A percentile compares a stretch with the other conserved stretches of the same genome.
These are phyloP conservation scores for Parascotia fuliginaria DNA, from an alignment of 2,888 invertebrate species.

Conservation along the genomic window DNA sequence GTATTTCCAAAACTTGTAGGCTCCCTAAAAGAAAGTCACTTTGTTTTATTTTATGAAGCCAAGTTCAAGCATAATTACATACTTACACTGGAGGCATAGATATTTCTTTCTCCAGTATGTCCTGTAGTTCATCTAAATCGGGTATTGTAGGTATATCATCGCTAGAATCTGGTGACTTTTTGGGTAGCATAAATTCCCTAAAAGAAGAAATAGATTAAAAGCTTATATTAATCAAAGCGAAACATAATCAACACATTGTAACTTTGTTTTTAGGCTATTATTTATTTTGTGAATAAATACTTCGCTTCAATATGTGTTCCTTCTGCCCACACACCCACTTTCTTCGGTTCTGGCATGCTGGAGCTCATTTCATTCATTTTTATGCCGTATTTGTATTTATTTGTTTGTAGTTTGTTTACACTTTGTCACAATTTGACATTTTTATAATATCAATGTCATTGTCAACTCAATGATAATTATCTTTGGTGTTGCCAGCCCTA, in stretches of 20 bases:
- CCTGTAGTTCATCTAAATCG: constrained; percentile 79
- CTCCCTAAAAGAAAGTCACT: too few relatives aligned
- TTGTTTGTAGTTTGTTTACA: too few relatives aligned
- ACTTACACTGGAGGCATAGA: constrained; percentile 71
- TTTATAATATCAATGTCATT: too few relatives aligned
- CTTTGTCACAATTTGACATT: too few relatives aligned
- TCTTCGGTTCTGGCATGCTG: constrained; percentile 71
- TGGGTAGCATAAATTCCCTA: constrained; percentile 77
- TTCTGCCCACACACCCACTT: constrained; percentile 80
- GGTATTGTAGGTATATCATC: constrained; percentile 83
- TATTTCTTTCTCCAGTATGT: constrained; percentile 77
- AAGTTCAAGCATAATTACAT: too few relatives aligned
- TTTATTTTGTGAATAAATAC: constrained; percentile 50
- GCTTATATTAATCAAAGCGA: neutral
- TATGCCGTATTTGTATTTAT: neutral
- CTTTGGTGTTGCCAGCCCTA: too few relatives aligned
- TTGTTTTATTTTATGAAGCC: too few relatives aligned
- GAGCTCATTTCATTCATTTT: constrained; percentile 65
- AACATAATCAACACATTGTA: too few relatives aligned
- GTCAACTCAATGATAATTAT: too few relatives aligned
- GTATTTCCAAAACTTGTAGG: too few relatives aligned
- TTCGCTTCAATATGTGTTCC: constrained; percentile 76
- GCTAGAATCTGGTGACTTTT: constrained; percentile 72
- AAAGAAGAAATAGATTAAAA: constrained; percentile 13
- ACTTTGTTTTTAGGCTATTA: too few relatives aligned